Base-by-base conservation (phyloP, 2,113 vertebrate genomes). In the Calidris pugnax region DNA sequence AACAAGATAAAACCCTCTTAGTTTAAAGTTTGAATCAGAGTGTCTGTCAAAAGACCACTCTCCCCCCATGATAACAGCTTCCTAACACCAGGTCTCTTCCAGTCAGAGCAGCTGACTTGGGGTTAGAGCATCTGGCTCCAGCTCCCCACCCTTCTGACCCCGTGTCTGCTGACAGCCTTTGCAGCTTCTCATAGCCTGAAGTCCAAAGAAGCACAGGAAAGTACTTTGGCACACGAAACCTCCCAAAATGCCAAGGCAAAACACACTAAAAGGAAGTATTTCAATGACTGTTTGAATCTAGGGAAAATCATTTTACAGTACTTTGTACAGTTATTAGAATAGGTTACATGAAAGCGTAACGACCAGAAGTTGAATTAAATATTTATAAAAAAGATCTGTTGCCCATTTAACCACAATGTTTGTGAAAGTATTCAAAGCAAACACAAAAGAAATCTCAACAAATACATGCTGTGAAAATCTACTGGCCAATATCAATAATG, bases 131-230 rank as follows among this genome's bases (percentile, higher is more conserved):
- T 4, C 48, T 51, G 60, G 17, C 17, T 67, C 24, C 59, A 48
- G 0, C 7, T 64, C 3, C 32, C 3, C 28, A 20, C 14, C 7
- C 8, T 30, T 59, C 32, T 56, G 41, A 57, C 2, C 32, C 30
- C 0, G 0, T 4, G 7, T 10, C n/a, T 43, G 6, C 24, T 30
- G 33, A 12, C 6, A 64, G 21, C 13, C 30, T 80, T 41, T 50
- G 28, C 41, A 62, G 7, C 22, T 11, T 10, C 35, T 33, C 63
- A 30, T 1, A 11, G 6, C 14, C 7, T 30, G 33, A 71, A 30
- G 39, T 32, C 12, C 39, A 30, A 16, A 32, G 14, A 72, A 69
- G 15, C 24, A 28, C 20, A 51, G 30, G 5, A 56, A 63, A 73
- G 11, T 24, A 45, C 20, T 51, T 39, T 33, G 53, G 37, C 30